phyloP scores from a whole-genome alignment of 2,797 vertebrate species.

The Artibeus lituratus region DNA sequence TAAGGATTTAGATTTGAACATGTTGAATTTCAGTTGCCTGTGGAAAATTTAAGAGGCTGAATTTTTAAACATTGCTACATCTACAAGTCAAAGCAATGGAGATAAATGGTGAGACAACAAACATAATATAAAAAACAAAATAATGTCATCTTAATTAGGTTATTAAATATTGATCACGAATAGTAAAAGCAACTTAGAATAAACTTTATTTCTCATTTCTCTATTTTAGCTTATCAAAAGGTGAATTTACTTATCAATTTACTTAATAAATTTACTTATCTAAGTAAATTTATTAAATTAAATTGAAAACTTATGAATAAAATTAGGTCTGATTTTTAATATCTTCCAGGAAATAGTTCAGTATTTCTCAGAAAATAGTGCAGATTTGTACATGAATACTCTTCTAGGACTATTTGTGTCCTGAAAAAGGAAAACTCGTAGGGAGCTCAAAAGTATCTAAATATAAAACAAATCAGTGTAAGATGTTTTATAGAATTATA shows the following conservation, averaged over 20 bases:
- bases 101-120: neutral
- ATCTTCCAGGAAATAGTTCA: neutral
- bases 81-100: neutral
- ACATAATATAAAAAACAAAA: neutral
- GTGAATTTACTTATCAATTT: too few species aligned
- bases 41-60: neutral
- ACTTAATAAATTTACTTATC: too few species aligned
- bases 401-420: neutral
- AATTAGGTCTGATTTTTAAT: neutral
- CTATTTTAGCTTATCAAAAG: neutral
- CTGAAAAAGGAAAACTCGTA: neutral
- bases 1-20: neutral
- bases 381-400: neutral
- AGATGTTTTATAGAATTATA: neutral
- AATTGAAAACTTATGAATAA: neutral
- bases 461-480: neutral
- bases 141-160: neutral
- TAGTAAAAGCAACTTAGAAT: neutral
- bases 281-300: neutral
- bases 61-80: neutral
- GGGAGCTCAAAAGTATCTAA: neutral
- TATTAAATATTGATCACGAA: neutral
- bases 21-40: neutral
- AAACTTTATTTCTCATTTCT: neutral
- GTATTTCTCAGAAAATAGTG: neutral